Evolutionary conservation across 2,113 vertebrate genomes (phyloP).

Genomic region (Sylvilagus bachmani): DNA sequence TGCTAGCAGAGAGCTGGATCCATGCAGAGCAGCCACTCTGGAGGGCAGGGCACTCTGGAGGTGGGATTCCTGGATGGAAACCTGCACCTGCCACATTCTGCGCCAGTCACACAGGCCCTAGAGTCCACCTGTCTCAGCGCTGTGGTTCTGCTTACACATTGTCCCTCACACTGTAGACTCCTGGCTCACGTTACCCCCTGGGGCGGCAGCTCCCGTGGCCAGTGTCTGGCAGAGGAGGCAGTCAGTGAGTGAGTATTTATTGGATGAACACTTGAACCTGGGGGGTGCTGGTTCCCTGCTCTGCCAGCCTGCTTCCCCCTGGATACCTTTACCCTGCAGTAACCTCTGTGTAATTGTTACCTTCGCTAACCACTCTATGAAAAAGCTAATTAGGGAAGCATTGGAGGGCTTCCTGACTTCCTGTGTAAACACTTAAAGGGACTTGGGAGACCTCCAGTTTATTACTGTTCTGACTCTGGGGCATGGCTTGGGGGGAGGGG

Average conservation of each 20-base stretch:
- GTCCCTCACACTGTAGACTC: neutral
- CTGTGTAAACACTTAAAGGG: neutral
- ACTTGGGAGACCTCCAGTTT: neutral
- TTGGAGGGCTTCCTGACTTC: constrained; percentile 10
- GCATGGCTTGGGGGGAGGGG: neutral
- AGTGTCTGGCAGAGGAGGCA: neutral
- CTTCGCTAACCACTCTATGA: neutral
- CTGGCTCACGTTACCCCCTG: no score
- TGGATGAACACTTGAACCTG: neutral
- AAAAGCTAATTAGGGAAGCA: constrained; percentile 47
- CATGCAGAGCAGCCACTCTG: no score
- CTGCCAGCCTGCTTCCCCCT: neutral
- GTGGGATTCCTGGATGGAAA: neutral
- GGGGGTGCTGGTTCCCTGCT: neutral
- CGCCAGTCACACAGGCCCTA: neutral
- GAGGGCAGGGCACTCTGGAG: no score
- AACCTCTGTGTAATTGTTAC: neutral
- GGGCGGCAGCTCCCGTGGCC: no score
- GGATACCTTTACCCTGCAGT: neutral
- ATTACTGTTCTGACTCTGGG: neutral
- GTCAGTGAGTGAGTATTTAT: neutral
- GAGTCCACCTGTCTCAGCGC: neutral
- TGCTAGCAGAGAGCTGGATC: no score
- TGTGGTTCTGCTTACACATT: neutral
- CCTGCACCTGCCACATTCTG: neutral